phyloP scores from a whole-genome alignment of 1,140 invertebrate species.

The Nephila pilipes region DNA sequence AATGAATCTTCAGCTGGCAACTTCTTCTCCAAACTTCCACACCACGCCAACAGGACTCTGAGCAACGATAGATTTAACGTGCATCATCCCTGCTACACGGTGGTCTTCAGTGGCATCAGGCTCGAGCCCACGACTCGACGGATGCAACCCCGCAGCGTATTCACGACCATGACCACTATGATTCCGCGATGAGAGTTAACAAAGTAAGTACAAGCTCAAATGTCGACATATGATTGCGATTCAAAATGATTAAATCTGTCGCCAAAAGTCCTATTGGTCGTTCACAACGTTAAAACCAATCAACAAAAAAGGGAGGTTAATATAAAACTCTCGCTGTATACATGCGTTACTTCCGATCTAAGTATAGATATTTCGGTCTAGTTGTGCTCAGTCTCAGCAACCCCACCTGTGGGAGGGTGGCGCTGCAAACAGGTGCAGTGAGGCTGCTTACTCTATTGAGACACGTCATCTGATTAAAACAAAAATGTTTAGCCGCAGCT shows the following conservation, averaged over 20 bases:
- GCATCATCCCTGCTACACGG: no score
- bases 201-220: no score
- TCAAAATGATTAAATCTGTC: neutral
- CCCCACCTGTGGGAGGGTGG: neutral
- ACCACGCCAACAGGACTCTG: no score
- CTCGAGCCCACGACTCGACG: no score
- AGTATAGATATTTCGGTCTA: neutral
- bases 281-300: neutral
- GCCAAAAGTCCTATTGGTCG: neutral
- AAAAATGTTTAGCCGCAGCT: conserved; percentile 5
- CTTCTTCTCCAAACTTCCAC: no score
- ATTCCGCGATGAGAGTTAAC: no score
- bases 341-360: neutral
- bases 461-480: neutral
- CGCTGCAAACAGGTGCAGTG: neutral
- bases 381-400: neutral
- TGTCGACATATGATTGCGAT: neutral
- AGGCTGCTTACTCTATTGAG: no score
- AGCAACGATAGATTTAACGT: no score
- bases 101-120: no score
- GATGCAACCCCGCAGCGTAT: no score
- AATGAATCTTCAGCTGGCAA: no score
- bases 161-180: no score
- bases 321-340: neutral
- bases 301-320: neutral